Conservation (phyloP, 2,113 vertebrate species). For the Labeo rohita region DNA sequence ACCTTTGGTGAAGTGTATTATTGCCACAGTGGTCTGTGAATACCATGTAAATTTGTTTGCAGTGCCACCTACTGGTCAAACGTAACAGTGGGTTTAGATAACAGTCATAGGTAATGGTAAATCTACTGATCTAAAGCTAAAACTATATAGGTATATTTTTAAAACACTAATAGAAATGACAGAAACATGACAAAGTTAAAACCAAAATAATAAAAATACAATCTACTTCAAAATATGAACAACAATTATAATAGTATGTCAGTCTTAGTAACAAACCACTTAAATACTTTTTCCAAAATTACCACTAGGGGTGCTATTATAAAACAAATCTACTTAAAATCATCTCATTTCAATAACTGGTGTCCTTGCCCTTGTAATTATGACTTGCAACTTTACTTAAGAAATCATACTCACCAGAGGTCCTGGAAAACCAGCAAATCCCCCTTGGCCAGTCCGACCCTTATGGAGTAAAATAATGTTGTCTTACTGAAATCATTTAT, state of each 20-base stretch:
- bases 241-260: too few relatives aligned
- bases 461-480: slow-evolving; percentile 44
- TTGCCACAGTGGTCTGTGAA: neutral
- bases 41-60: neutral
- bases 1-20: neutral
- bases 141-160: too few relatives aligned
- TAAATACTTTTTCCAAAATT: neutral
- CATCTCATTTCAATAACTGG: neutral
- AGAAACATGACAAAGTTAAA: too few relatives aligned
- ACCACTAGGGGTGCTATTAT: neutral
- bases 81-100: neutral
- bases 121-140: too few relatives aligned
- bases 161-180: too few relatives aligned
- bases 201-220: too few relatives aligned
- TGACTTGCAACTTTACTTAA: neutral
- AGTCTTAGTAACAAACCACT: too few relatives aligned
- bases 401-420: slow-evolving; percentile 68
- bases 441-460: slow-evolving; percentile 70
- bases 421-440: slow-evolving; percentile 74
- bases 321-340: neutral
- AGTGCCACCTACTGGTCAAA: neutral
- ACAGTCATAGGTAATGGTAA: neutral
- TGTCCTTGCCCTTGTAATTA: neutral
- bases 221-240: too few relatives aligned
- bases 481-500: neutral